A percentile compares a stretch with the other conserved stretches of the same genome.
Conservation (phyloP, 2,888 invertebrate genomes). For the Drosophila helvetica region DNA sequence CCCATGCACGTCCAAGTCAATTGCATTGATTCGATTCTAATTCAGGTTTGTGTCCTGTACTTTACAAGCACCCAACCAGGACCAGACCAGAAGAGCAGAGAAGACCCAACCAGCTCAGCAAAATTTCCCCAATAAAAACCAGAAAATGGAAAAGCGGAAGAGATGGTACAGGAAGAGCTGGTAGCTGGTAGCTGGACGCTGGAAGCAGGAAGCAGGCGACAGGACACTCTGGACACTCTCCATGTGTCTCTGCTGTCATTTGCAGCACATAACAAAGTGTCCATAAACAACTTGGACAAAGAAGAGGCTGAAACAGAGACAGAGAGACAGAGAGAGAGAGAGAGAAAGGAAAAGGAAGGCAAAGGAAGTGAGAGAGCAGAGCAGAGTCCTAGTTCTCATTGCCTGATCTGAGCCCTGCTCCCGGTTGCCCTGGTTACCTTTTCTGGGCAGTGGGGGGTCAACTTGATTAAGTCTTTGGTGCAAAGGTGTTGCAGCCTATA, state of each 20-base stretch:
- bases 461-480: slow-evolving; percentile 62
- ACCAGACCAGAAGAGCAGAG: background rate
- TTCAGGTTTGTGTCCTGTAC: slow-evolving; percentile 47
- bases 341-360: background rate
- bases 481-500: slow-evolving; percentile 46
- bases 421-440: slow-evolving; percentile 26
- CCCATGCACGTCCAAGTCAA: slow-evolving; percentile 64
- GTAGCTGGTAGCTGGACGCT: background rate
- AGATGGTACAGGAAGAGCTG: background rate
- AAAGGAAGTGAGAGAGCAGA: background rate
- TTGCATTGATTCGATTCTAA: slow-evolving; percentile 57
- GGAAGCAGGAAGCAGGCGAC: slow-evolving; percentile 7
- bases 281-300: slow-evolving; percentile 70
- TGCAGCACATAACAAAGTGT: slow-evolving; percentile 74
- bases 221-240: slow-evolving; percentile 21
- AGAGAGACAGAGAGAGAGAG: slow-evolving; percentile 7
- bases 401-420: slow-evolving; percentile 6
- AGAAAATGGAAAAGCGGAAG: background rate
- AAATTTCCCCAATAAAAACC: slow-evolving; percentile 31
- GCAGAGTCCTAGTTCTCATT: background rate
- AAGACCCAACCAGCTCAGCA: slow-evolving; percentile 16
- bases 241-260: slow-evolving; percentile 61
- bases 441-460: slow-evolving; percentile 1
- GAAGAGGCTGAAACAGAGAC: slow-evolving; percentile 15
- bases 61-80: slow-evolving; percentile 15